phyloP scores from a whole-genome alignment of 2,888 invertebrate species.

The Agriopis aurantiaria region DNA sequence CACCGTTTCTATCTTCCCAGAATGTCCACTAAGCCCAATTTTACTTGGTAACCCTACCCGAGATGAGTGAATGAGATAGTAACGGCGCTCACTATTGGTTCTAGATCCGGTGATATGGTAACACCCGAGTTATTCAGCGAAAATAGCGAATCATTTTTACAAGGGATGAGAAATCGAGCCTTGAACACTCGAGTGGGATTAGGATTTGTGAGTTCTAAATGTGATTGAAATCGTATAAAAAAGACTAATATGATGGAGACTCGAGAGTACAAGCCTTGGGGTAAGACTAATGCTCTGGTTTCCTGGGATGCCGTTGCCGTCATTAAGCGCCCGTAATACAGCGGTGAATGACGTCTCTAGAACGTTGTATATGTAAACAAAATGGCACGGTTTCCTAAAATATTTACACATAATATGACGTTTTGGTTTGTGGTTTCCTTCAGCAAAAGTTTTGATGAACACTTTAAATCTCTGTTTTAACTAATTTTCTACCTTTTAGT shows the following conservation, averaged over 20 bases:
- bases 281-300: too few species aligned
- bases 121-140: slow-evolving; percentile 32
- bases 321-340: too few species aligned
- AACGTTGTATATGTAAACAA: too few species aligned
- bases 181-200: neutral
- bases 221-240: slow-evolving; percentile 7
- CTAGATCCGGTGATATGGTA: slow-evolving; percentile 42
- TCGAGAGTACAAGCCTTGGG: too few species aligned
- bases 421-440: too few species aligned
- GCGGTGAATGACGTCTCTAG: too few species aligned
- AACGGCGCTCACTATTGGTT: slow-evolving; percentile 37
- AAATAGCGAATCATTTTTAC: slow-evolving; percentile 34
- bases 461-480: too few species aligned
- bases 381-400: too few species aligned
- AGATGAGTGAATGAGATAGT: slow-evolving; percentile 53
- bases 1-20: neutral
- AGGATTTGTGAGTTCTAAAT: slow-evolving; percentile 2
- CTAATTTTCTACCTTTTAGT: too few species aligned
- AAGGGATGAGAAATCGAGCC: slow-evolving; percentile 5
- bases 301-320: too few species aligned
- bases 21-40: neutral
- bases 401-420: too few species aligned
- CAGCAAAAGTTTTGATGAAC: too few species aligned
- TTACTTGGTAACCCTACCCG: slow-evolving; percentile 40
- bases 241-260: neutral